These are phyloP conservation scores for Plagodis dolabraria DNA, from an alignment of 2,888 invertebrate species.

Conservation along the genomic window DNA sequence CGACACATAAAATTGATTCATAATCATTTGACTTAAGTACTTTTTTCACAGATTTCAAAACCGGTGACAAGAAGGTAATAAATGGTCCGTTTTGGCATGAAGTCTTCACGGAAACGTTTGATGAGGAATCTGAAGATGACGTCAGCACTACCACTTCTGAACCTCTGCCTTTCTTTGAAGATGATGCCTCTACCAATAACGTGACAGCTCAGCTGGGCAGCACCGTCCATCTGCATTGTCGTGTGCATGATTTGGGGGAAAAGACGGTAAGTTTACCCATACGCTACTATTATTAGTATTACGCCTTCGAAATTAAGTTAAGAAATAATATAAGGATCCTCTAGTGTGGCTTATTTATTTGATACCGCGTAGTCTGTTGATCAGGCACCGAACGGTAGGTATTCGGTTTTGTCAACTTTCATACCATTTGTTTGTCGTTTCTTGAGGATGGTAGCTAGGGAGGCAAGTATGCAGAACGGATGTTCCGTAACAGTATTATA, in stretches of 20 bases:
- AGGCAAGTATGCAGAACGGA: no score
- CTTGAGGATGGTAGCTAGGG: no score
- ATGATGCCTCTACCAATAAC: constrained; percentile 86
- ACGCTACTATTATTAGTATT: no score
- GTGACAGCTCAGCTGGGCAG: constrained; percentile 88
- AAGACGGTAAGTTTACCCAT: constrained; percentile 83
- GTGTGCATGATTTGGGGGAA: constrained; percentile 88
- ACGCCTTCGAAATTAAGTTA: no score
- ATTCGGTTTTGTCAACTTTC: no score
- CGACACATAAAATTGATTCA: not conserved
- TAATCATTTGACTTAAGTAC: not conserved
- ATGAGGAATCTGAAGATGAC: constrained; percentile 68
- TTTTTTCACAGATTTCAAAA: constrained; percentile 67
- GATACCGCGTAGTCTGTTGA: no score
- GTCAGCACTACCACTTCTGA: constrained; percentile 86
- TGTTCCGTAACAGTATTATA: no score
- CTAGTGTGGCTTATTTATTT: no score
- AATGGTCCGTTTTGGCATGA: constrained; percentile 79
- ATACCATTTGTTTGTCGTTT: no score
- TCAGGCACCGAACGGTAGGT: no score
- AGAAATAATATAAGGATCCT: no score
- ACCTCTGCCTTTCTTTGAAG: constrained; percentile 90
- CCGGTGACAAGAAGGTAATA: constrained; percentile 74
- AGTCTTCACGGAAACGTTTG: constrained; percentile 72
- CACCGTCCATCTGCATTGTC: constrained; percentile 87